phyloP scores from a whole-genome alignment of 2,797 vertebrate species.

The Phataginus tetradactyla region DNA sequence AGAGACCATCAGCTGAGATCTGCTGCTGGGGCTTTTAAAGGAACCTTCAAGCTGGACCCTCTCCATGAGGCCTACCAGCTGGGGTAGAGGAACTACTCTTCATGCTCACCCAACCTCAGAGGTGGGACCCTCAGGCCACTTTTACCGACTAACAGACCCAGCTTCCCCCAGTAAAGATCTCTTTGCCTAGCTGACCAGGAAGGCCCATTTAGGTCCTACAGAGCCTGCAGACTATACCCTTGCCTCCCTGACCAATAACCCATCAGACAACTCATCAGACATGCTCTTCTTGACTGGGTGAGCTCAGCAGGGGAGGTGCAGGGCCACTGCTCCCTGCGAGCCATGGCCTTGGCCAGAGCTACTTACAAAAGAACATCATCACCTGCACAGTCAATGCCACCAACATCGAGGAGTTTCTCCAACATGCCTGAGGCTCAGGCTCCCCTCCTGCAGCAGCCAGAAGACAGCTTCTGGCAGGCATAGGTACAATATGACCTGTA shows the following conservation, averaged over 20 bases:
- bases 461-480: not conserved
- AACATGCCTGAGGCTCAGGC: not conserved
- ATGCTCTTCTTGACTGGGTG: not conserved
- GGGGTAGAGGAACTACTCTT: not conserved
- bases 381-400: not conserved
- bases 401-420: not conserved
- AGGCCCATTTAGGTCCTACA: not conserved
- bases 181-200: not conserved
- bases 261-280: not conserved
- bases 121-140: not conserved
- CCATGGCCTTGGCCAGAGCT: not conserved
- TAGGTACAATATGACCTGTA: not conserved
- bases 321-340: not conserved
- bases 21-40: not conserved
- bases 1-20: not conserved
- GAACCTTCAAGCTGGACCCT: not conserved
- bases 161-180: not conserved
- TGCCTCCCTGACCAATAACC: not conserved
- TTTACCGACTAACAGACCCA: not conserved
- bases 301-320: not conserved
- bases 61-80: not conserved
- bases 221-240: not conserved
- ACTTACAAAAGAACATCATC: not conserved
- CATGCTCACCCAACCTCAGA: not conserved
- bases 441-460: not conserved